phyloP scores from a whole-genome alignment of 2,797 vertebrate genomes.

The Crenuchus spilurus region DNA sequence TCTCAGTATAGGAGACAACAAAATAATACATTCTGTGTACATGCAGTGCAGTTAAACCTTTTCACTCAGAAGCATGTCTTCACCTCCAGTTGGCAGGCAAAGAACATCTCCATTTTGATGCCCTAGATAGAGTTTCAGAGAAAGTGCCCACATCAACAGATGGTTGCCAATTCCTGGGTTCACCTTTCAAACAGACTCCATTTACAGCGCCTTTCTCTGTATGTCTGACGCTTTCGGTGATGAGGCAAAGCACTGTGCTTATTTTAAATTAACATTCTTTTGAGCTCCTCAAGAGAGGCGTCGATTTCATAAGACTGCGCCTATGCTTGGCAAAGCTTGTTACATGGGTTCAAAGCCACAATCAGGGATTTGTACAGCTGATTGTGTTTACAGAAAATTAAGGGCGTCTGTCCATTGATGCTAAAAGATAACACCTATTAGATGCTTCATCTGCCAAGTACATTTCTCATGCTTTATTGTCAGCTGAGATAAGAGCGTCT shows the following conservation, averaged over 20 bases:
- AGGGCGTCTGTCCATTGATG: neutral
- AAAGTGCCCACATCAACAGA: neutral
- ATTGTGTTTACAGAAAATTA: conserved; percentile 18
- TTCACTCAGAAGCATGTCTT: neutral
- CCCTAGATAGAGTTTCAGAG: neutral
- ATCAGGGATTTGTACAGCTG: neutral
- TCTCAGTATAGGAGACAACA: neutral
- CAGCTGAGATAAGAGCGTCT: neutral
- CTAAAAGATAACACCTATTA: conserved; percentile 9
- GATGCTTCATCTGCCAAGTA: neutral
- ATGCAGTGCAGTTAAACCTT: neutral
- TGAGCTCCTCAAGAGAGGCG: neutral
- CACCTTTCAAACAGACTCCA: neutral
- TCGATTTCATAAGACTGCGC: neutral
- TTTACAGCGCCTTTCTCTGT: neutral
- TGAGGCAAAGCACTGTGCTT: neutral
- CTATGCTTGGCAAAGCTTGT: neutral
- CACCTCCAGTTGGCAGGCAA: neutral
- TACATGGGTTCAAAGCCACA: conserved; percentile 5
- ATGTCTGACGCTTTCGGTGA: neutral
- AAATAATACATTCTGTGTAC: neutral
- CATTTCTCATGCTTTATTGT: neutral
- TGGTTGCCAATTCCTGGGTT: neutral
- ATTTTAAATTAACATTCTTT: conserved; percentile 7
- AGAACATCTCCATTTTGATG: neutral